Conservation (phyloP, 2,888 invertebrate species). For the Ectemnius continuus region DNA sequence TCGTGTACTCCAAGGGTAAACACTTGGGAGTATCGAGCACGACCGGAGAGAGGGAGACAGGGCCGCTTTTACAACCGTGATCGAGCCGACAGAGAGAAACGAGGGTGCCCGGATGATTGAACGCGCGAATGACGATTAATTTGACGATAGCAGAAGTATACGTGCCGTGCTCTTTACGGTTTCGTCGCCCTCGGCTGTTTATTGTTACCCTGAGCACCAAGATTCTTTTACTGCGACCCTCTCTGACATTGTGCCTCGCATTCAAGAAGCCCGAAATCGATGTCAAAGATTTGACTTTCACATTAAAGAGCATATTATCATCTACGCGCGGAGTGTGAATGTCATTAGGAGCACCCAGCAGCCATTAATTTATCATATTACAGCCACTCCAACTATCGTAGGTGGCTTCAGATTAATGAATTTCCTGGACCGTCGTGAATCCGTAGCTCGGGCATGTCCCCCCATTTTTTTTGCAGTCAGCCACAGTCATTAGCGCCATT, state of each 20-base stretch:
- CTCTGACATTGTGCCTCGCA: too few relatives aligned
- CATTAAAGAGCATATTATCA: too few relatives aligned
- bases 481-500: slow-evolving; percentile 2
- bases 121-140: slow-evolving; percentile 1
- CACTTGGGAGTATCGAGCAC: neutral
- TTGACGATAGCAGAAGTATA: neutral
- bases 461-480: neutral
- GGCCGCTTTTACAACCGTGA: neutral
- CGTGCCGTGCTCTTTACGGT: neutral
- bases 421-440: neutral
- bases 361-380: too few relatives aligned
- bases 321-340: too few relatives aligned
- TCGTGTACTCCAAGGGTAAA: neutral
- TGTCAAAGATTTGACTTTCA: too few relatives aligned
- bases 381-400: too few relatives aligned
- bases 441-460: neutral
- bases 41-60: neutral
- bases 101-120: neutral
- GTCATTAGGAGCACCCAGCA: too few relatives aligned
- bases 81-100: neutral
- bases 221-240: too few relatives aligned
- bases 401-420: neutral
- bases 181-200: too few relatives aligned
- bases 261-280: too few relatives aligned
- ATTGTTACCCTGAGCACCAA: too few relatives aligned